Base-by-base conservation (phyloP, 2,113 vertebrate species). In the Chamaea fasciata region DNA sequence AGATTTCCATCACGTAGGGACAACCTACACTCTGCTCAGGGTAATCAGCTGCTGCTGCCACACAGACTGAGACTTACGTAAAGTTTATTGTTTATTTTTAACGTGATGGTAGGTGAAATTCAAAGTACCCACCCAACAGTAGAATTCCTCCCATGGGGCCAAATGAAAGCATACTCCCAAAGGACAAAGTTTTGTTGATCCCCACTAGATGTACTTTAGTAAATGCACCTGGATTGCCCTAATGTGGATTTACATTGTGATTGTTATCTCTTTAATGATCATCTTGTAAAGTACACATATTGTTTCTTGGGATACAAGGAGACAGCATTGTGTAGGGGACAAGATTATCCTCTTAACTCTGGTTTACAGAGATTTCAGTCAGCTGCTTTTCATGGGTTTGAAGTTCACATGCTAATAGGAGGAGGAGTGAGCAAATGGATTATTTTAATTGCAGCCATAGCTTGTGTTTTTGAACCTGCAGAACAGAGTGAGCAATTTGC, bases 1-100 rank as follows among this genome's bases (percentile, higher is more conserved):
- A n/a, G 27, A 65, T 71, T 68, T 88, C 30, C 53, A 10, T 85
- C 53, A 9, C 0, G 0, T 0, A 31, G 50, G 37, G 47, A 28
- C 59, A n/a, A 55, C 64, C 42, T 81, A 21, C 27, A 7, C 42
- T 71, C 73, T 84, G 39, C 60, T 80, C 19, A 52, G 31, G 14
- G 39, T 70, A 59, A 19, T 57, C 30, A 50, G 56, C 24, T 53
- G 37, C 28, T 82, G 49, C 78, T 94, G 65, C 46, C 41, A 41
- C 53, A 44, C n/a, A 69, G 41, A 12, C 49, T 24, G 18, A 53
- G 31, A 56, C 1, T 1, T 57, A 41, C 46, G 49, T 65, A 31
- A 83, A 23, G 4, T 1, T 13, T 47, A 41, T 37, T 46, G 18
- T 37, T 75, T 85, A 17, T 68, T 74, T 83, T 79, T 62, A 53